These are phyloP conservation scores for Caenorhabditis briggsae DNA, from an alignment of 1,140 invertebrate species.

Conservation along the genomic window DNA sequence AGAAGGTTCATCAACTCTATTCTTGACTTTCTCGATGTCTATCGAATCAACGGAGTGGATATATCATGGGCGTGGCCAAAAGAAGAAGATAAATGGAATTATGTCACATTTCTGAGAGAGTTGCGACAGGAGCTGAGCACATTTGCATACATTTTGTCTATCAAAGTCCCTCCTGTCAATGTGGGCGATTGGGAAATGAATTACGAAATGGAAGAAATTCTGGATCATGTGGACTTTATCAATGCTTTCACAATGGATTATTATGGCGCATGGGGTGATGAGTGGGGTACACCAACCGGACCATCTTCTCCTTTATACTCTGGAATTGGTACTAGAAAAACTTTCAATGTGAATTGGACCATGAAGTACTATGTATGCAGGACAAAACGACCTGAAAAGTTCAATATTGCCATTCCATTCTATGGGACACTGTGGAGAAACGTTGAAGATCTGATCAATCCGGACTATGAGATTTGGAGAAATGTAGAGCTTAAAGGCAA, in stretches of 20 bases:
- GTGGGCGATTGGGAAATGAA: neutral
- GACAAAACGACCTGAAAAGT: neutral
- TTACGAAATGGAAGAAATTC: neutral
- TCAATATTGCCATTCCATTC: slow-evolving; percentile 9
- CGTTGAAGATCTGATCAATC: neutral
- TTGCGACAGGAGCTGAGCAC: slow-evolving; percentile 48
- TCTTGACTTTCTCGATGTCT: neutral
- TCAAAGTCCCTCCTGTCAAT: no score
- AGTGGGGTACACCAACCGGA: neutral
- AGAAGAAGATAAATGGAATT: slow-evolving; percentile 65
- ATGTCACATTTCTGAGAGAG: slow-evolving; percentile 63
- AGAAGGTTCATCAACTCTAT: neutral
- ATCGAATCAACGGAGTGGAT: neutral
- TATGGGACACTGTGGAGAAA: neutral
- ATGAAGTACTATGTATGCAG: neutral
- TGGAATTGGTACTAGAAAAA: neutral
- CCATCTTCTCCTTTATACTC: neutral
- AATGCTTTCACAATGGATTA: neutral
- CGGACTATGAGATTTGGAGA: neutral
- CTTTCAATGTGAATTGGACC: neutral
- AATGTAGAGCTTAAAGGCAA: neutral
- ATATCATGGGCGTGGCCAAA: slow-evolving; percentile 22
- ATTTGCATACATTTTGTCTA: no score
- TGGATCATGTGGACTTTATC: neutral
- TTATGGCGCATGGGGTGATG: neutral